These are phyloP conservation scores for Pangasianodon gigas DNA, from an alignment of 2,113 vertebrate genomes.

Conservation along the genomic window DNA sequence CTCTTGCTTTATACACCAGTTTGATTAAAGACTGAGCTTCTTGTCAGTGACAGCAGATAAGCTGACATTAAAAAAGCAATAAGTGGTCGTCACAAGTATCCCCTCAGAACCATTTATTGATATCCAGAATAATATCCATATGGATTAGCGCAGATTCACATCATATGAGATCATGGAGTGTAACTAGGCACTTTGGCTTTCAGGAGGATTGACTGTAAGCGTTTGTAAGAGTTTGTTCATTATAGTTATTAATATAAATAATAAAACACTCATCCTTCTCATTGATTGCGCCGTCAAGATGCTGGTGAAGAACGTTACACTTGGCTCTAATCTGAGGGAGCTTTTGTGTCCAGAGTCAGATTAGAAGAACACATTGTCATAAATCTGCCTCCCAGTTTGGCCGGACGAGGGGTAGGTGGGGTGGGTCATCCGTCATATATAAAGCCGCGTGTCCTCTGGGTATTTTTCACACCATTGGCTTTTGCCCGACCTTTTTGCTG, in stretches of 20 bases:
- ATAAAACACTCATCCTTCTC: not conserved
- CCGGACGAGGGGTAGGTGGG: constrained; percentile 68
- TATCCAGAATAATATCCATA: constrained; percentile 69
- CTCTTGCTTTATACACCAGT: not conserved
- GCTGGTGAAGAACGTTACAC: constrained; percentile 41
- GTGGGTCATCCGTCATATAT: constrained; percentile 67
- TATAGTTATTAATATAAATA: constrained; percentile 14
- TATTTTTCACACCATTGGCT: constrained; percentile 52
- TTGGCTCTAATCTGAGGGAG: constrained; percentile 69
- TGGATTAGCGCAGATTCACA: constrained; percentile 69
- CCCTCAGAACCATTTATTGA: not conserved
- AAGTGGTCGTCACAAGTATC: not conserved
- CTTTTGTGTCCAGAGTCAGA: constrained; percentile 84
- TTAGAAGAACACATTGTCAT: constrained; percentile 86
- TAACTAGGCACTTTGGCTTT: constrained; percentile 57
- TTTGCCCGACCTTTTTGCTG: not conserved
- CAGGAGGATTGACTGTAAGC: constrained; percentile 35
- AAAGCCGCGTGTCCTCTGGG: constrained; percentile 70
- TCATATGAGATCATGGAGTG: constrained; percentile 57
- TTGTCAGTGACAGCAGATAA: not conserved
- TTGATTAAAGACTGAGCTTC: not conserved
- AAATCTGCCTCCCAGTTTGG: constrained; percentile 87
- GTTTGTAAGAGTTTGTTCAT: not conserved
- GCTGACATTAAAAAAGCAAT: not conserved
- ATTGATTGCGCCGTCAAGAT: not conserved